Base-by-base conservation (phyloP, 2,888 invertebrate genomes). In the Hesperia comma region DNA sequence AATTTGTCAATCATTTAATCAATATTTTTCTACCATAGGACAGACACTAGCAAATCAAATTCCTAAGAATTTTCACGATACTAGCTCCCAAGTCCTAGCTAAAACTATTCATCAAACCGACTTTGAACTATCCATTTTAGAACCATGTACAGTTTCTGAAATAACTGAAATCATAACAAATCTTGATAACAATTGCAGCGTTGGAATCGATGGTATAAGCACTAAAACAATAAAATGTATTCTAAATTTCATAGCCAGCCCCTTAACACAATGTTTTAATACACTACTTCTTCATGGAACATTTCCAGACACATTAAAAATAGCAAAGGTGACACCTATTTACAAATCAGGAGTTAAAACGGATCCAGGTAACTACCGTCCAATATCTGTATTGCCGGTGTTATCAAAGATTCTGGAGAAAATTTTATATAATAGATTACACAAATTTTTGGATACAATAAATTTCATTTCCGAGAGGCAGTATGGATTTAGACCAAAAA, bases 241-340 rank as follows among this genome's bases (percentile, higher is more conserved):
- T 15, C 37, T 33, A 40, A 12, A 41, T 55, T n/a, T 41, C 2
- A 37, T 51, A 12, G 32, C 46, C 12, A 56, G 41, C 4, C 41
- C 26, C 12, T 26, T 63, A 54, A 66, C 58, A 10, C 37, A 53
- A 2, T 58, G 66, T 21, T 58, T 66, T 8, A 63, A 62, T 53
- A 55, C 69, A 67, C 58, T 49, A 61, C n/a, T 70, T 7, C 21
- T 17, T 32, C 4, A 32, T 15, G 68, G 41, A 21, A 21, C 51
- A 7, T 69, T 66, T 19, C 69, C 69, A 0, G 55, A 69, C 8
- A 69, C 41, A 14, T 33, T 64, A 51, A 70, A 69, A 37, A 33
- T 60, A 7, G 54, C 58, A 12, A 56, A 55, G 46, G 56, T 61
- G 21, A 53, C 37, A 15, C 61, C 60, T 17, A 58, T 69, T 63